Base-by-base conservation (phyloP, 2,888 invertebrate species). In the Mythimna impura region DNA sequence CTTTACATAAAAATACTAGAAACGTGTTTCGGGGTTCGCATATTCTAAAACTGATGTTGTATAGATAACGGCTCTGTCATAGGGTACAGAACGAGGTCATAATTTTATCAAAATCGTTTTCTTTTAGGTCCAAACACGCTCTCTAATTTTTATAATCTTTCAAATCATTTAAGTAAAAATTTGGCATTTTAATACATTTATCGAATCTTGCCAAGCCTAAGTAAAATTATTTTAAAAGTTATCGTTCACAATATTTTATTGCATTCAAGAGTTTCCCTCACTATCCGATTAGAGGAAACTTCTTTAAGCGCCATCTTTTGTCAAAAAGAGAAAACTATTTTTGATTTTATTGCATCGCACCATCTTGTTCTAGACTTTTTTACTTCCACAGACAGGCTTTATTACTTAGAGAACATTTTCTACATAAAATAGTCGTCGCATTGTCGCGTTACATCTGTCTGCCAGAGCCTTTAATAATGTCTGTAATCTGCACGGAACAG, bases 141-240 rank as follows among this genome's bases (percentile, higher is more conserved):
- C 57, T 43, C 68, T 64, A 77, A 62, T 74, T 73, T 70, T 73
- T 55, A 50, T 50, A 40, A 54, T 78, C 62, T 64, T 68, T 79
- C 69, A 63, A 81, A 86, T 47, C 43, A 79, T 84, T 86, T 86
- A 85, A 85, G 86, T 81, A 40, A 60, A 63, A 70, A 73, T 86
- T 86, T 86, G 85, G 86, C 85, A 75, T 76, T 86, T 77, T 74
- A 75, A 73, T 73, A 75, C 50, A 66, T 68, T 77, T 55, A 78
- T 65, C 66, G 54, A 81, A 76, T 79, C 17, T 60, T 73, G 84
- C 76, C 74, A 80, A 84, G 67, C 54, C 64, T 67, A n/a, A 52
- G 36, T 52, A 25, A 82, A 34, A 78, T 50, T 65, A 61, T 58
- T 66, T 75, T 20, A 40, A 36, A 77, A 20, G 14, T 30, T 47